A percentile compares a stretch with the other conserved stretches of the same genome.
Evolutionary conservation across 1,140 invertebrate genomes (phyloP).

Genomic region (Brachystomella parvula): DNA sequence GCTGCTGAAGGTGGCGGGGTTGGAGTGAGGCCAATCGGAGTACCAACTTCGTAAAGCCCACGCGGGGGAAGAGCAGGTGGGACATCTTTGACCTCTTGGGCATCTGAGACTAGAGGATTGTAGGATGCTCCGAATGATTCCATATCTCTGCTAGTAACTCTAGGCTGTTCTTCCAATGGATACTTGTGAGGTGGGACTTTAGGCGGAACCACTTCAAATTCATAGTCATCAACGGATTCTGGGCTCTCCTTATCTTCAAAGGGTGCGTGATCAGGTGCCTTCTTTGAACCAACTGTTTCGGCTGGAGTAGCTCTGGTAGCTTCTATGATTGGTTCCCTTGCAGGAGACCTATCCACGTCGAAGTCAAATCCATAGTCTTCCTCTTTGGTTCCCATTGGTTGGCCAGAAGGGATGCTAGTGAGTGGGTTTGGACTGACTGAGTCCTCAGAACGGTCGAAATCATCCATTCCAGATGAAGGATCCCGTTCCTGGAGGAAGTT

Average conservation of each 20-base stretch:
- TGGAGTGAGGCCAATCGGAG: background rate
- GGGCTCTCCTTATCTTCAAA: slow-evolving; percentile 1
- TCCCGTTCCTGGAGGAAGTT: slow-evolving; percentile 26
- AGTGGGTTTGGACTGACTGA: slow-evolving; percentile 15
- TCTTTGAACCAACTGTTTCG: background rate
- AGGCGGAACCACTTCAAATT: background rate
- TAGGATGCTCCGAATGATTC: background rate
- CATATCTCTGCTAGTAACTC: background rate
- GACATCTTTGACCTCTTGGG: slow-evolving; percentile 4
- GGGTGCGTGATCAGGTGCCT: background rate
- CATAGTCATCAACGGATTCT: slow-evolving; percentile 3
- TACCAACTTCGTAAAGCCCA: slow-evolving; percentile 3
- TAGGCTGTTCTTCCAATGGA: background rate
- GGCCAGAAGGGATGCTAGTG: background rate
- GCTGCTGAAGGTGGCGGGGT: background rate
- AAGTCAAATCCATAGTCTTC: slow-evolving; percentile 5
- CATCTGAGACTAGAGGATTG: background rate
- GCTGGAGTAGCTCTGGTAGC: background rate
- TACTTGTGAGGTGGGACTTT: slow-evolving; percentile 8
- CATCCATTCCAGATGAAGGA: slow-evolving; percentile 1
- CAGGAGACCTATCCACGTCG: background rate
- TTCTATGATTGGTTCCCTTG: background rate
- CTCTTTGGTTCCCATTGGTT: background rate
- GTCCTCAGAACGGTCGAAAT: slow-evolving; percentile 7
- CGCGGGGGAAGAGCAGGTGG: background rate